Conservation (phyloP, 2,888 invertebrate genomes). For the Phorcus lineatus region DNA sequence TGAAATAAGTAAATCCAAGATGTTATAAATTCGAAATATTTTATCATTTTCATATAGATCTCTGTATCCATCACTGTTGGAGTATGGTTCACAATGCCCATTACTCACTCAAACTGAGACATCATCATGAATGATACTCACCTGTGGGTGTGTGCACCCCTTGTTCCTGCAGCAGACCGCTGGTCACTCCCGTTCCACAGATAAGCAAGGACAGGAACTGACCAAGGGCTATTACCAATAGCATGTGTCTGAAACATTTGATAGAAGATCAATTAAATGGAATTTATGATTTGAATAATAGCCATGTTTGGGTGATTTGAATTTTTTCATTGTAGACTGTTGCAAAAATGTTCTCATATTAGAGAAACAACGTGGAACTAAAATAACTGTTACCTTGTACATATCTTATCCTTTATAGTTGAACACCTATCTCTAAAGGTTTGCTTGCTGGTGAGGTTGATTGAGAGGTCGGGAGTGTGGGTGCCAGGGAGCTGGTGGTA, state of each 20-base stretch:
- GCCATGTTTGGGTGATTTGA: no score
- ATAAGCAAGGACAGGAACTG: slow-evolving; percentile 86
- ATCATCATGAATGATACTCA: slow-evolving; percentile 60
- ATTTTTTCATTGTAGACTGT: no score
- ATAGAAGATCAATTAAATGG: no score
- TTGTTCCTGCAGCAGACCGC: slow-evolving; percentile 77
- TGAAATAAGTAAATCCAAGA: no score
- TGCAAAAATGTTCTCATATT: no score
- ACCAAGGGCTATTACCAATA: slow-evolving; percentile 72
- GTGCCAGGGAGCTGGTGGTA: slow-evolving; percentile 13
- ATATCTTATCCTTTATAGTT: background rate
- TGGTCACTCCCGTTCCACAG: slow-evolving; percentile 82
- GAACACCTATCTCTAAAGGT: background rate
- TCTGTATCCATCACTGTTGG: no score
- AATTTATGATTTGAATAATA: no score
- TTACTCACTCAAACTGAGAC: no score
- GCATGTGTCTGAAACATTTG: slow-evolving; percentile 66
- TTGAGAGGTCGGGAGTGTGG: background rate
- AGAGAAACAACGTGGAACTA: no score
- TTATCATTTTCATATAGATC: no score
- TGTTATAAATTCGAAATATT: no score
- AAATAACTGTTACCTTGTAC: background rate
- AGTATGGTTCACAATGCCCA: no score
- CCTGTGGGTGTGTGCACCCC: slow-evolving; percentile 85
- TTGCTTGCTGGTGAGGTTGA: background rate